Percentiles rank a stretch among this genome's conserved stretches.
phyloP scores from a whole-genome alignment of 2,888 invertebrate species.

The Caenorhabditis parvicauda region DNA sequence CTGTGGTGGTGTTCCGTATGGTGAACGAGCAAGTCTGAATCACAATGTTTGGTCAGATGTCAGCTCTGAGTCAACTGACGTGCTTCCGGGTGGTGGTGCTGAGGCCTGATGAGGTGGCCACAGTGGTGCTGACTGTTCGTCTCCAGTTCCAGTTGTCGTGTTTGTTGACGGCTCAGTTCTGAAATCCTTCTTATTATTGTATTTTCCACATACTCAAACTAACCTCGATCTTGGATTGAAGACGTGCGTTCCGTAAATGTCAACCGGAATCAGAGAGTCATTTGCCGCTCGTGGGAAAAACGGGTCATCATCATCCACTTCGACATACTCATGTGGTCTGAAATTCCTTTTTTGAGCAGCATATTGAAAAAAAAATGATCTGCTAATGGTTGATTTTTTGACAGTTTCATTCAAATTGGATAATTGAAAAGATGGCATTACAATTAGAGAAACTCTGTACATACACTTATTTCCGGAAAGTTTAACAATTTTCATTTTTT shows the following conservation, averaged over 20 bases:
- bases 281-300: slow-evolving; percentile 55
- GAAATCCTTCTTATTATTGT: background rate
- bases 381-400: too few relatives aligned
- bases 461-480: background rate
- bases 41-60: background rate
- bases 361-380: too few relatives aligned
- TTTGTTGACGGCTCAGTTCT: slow-evolving; percentile 51
- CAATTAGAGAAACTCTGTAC: background rate
- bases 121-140: slow-evolving; percentile 33
- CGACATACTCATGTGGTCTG: slow-evolving; percentile 56
- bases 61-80: slow-evolving; percentile 7
- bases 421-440: too few relatives aligned
- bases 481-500: too few relatives aligned
- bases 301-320: slow-evolving; percentile 61
- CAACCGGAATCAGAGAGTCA: slow-evolving; percentile 57
- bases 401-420: too few relatives aligned
- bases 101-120: slow-evolving; percentile 28
- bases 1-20: too few relatives aligned
- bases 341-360: slow-evolving; percentile 6
- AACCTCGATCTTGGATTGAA: slow-evolving; percentile 59
- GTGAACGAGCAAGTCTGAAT: slow-evolving; percentile 4
- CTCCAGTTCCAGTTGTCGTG: slow-evolving; percentile 41
- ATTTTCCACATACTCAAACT: slow-evolving; percentile 1
- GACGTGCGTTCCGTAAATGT: slow-evolving; percentile 62
- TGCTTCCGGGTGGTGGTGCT: slow-evolving; percentile 13